Evolutionary conservation across 2,888 invertebrate genomes (phyloP), one percentile per base, ranked within the genome.

Genomic region (Heliconius hortense): DNA sequence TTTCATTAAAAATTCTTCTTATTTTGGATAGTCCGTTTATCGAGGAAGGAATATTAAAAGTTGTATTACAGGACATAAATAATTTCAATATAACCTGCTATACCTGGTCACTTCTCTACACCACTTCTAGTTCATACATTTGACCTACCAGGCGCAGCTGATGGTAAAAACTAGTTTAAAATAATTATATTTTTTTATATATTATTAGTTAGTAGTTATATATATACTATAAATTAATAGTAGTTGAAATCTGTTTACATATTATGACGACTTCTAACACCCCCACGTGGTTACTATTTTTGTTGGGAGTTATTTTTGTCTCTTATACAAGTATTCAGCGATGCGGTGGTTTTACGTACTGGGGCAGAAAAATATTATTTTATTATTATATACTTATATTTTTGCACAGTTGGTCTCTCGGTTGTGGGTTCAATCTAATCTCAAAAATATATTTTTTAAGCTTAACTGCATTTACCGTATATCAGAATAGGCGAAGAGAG

Each of bases 251-350:
- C 2, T 68, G 68, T 48, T 62, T 74, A 68, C 68, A 18, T 62
- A 18, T 24, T 60, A n/a, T 21, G 26, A 56, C 26, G 60, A 60
- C 26, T 48, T 56, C 28, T 56, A 10, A 39, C 10, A 53, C 74
- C 74, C 74, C 74, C 74, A 74, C 74, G 74, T 70, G 63, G 70
- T n/a, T 11, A 26, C 35, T 74, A 74, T 70, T 70, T 74, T 69
- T 10, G 74, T 35, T 39, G 21, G 35, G 24, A n/a, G 35, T 24
- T 69, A 70, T 74, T 63, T 74, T 70, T 39, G 68, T 70, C 21
- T 35, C 63, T 70, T 74, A 73, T 67, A 21, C 67, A 59, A 48
- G 35, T 68, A 69, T 48, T 39, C 48, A 18, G 62, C 74, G 63
- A 70, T 69, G 72, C 76, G 70, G 70, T 72, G 73, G 73, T 15